These are phyloP conservation scores for Siniperca chuatsi DNA, from an alignment of 2,113 vertebrate genomes.

Conservation along the genomic window DNA sequence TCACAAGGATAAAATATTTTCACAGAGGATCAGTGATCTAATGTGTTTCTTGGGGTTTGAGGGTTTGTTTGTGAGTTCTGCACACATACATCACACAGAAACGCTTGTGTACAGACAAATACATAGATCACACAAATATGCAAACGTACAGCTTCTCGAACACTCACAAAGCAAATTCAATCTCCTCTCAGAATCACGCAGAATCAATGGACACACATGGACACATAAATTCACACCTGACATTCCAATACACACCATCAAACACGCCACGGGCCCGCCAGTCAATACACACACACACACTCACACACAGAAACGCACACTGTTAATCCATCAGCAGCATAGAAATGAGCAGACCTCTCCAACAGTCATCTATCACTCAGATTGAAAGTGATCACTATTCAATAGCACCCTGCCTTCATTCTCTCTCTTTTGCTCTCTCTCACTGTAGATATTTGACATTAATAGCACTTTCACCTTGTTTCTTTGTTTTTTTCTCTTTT, in stretches of 20 bases:
- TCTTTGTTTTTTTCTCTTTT: not conserved
- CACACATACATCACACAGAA: slow-evolving; percentile 12
- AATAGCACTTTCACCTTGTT: not conserved
- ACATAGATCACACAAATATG: slow-evolving; percentile 16
- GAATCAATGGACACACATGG: slow-evolving; percentile 55
- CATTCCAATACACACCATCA: slow-evolving; percentile 56
- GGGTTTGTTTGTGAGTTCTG: not conserved
- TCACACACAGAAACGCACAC: slow-evolving; percentile 24
- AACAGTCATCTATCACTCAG: slow-evolving; percentile 71
- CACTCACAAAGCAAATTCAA: slow-evolving; percentile 35
- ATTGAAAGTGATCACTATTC: slow-evolving; percentile 75
- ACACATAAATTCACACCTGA: slow-evolving; percentile 70
- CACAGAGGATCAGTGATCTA: slow-evolving; percentile 14
- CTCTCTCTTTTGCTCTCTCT: slow-evolving; percentile 6
- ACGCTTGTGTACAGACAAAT: not conserved
- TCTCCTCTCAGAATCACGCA: slow-evolving; percentile 25
- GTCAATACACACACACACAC: slow-evolving; percentile 53
- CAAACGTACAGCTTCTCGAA: slow-evolving; percentile 2
- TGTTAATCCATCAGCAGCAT: slow-evolving; percentile 67
- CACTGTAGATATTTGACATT: slow-evolving; percentile 26
- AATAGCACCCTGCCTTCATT: slow-evolving; percentile 52
- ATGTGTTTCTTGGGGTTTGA: slow-evolving; percentile 3
- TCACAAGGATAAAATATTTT: slow-evolving; percentile 8
- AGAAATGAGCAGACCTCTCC: slow-evolving; percentile 57
- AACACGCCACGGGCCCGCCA: slow-evolving; percentile 13